phyloP scores from a whole-genome alignment of 2,113 vertebrate species.

The Ardeotis arabs region DNA sequence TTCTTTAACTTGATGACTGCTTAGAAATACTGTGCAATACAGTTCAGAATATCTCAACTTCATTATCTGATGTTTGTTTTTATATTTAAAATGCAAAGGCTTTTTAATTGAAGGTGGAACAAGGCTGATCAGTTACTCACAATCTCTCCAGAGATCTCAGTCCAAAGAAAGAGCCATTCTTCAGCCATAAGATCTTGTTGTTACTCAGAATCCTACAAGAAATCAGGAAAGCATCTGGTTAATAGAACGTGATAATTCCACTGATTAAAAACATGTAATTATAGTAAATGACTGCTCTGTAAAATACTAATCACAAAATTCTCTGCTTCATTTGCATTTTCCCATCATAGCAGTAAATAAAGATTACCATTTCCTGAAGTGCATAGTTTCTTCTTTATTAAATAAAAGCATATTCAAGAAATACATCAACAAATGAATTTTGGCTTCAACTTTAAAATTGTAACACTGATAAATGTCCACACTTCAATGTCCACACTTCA shows the following conservation, averaged over 20 bases:
- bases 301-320: conserved; percentile 58
- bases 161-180: conserved; percentile 84
- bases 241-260: conserved; percentile 25
- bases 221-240: conserved; percentile 56
- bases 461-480: not conserved
- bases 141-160: conserved; percentile 83
- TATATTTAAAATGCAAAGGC: not conserved
- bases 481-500: not conserved
- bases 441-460: not conserved
- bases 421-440: not conserved
- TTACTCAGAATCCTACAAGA: conserved; percentile 85
- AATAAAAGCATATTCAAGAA: conserved; percentile 20
- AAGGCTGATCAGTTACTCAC: conserved; percentile 76
- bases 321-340: conserved; percentile 30
- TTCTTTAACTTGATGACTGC: not conserved
- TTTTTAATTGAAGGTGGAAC: not conserved
- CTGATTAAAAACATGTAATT: conserved; percentile 52
- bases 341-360: conserved; percentile 20
- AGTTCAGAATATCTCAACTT: not conserved
- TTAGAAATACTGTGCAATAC: not conserved
- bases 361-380: not conserved
- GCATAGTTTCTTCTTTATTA: not conserved
- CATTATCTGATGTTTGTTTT: not conserved
- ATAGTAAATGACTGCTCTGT: not conserved
- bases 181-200: conserved; percentile 86